These are phyloP conservation scores for Ommatoiulus sabulosus DNA, from an alignment of 2,888 invertebrate species.

Conservation along the genomic window DNA sequence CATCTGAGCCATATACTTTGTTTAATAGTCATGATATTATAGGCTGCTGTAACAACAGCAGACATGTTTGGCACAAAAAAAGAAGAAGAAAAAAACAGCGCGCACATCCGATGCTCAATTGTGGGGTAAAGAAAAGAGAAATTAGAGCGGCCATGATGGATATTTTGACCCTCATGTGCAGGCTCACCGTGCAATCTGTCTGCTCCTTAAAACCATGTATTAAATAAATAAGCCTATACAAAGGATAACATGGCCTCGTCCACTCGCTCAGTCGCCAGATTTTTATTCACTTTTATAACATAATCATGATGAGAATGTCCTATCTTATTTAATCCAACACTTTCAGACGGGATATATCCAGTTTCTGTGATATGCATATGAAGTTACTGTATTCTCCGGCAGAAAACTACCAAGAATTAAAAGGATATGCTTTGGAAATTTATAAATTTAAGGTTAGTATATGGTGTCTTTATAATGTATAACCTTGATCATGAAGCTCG, in stretches of 20 bases:
- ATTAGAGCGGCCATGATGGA: constrained; percentile 35
- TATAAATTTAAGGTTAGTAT: neutral
- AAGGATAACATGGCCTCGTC: constrained; percentile 39
- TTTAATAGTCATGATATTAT: constrained; percentile 35
- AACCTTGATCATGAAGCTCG: neutral
- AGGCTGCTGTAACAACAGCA: constrained; percentile 47
- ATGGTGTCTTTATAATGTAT: neutral
- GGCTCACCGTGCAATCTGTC: constrained; percentile 37
- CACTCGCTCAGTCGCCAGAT: neutral
- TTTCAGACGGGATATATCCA: neutral
- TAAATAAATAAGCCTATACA: constrained; percentile 44
- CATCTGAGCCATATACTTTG: constrained; percentile 29
- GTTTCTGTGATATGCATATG: neutral
- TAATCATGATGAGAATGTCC: neutral
- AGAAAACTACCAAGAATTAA: neutral
- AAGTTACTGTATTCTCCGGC: neutral
- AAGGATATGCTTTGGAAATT: neutral
- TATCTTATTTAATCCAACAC: neutral
- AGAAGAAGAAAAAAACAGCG: neutral
- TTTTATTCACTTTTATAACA: constrained; percentile 15
- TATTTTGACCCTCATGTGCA: constrained; percentile 29
- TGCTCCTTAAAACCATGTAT: constrained; percentile 35
- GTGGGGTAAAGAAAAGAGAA: constrained; percentile 29
- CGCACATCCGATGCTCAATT: constrained; percentile 30
- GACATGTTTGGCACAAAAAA: constrained; percentile 29